Base-by-base conservation (phyloP, 2,113 vertebrate species). In the Pterocles gutturalis region DNA sequence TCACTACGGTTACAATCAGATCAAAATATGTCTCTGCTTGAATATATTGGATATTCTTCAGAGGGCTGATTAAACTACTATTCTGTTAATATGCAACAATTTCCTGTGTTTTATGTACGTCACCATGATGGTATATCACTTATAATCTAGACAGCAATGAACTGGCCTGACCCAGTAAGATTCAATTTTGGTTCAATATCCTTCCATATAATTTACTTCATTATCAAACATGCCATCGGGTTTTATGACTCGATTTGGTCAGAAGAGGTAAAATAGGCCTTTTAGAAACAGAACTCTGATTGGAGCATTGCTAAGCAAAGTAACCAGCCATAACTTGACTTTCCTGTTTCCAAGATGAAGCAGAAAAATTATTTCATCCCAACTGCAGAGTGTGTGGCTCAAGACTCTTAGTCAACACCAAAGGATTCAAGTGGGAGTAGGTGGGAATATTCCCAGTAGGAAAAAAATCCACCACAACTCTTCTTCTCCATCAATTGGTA, bases 71-170 rank as follows among this genome's bases (percentile, higher is more conserved):
- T 97, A 95, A 93, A 93, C 91, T 91, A 89, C 73, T 87, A 46
- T 92, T 96, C 85, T 94, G 96, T 97, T 98, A 97, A 96, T 97
- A 96, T 93, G 71, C 93, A 91, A 93, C 87, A 96, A 97, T 97
- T 97, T 98, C 97, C 95, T 76, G 85, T 96, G 90, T 92, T 97
- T 97, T 95, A 97, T 92, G 79, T 80, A 70, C 65, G 86, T 98
- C 94, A 97, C 41, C 43, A 38, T 96, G 93, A 86, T 51, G 67
- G 65, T 83, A 54, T 94, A 96, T 96, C 91, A 87, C 85, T 91
- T 96, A 62, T 54, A 96, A 94, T 95, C 51, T 67, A 88, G 83
- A 93, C 45, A 93, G 93, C 70, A 94, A 38, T 67, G 84, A 70
- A 71, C 69, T 97, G 67, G 60, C 81, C 45, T 94, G 92, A 97